Conservation (phyloP, 37 sponge, comb jelly and placozoan species). For the Amphimedon queenslandica region DNA sequence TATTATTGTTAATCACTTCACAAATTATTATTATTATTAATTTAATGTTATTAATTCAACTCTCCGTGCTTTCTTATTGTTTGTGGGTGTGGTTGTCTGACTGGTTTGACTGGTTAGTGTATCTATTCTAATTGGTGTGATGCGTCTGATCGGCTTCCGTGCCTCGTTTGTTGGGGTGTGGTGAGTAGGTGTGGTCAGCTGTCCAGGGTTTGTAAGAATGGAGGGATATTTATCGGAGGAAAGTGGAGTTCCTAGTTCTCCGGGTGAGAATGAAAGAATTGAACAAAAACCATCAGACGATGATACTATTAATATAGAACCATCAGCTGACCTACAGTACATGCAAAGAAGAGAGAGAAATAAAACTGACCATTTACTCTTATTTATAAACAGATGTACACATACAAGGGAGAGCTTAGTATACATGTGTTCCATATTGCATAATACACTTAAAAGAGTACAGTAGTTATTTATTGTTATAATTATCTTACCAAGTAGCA, state of each 20-base stretch:
- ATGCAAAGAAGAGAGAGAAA: background rate
- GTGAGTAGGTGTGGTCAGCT: background rate
- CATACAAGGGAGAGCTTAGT: too few species aligned
- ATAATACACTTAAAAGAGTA: too few species aligned
- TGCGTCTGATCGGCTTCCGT: background rate
- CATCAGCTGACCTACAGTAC: conserved; percentile 86
- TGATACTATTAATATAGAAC: conserved; percentile 64
- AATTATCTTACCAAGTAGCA: conserved; percentile 86
- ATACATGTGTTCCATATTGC: too few species aligned
- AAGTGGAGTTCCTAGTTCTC: conserved; percentile 73
- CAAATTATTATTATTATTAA: too few species aligned
- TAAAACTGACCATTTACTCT: background rate
- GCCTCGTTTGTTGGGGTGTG: background rate
- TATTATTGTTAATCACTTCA: too few species aligned
- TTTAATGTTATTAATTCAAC: conserved; percentile 6
- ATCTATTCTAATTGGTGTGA: background rate
- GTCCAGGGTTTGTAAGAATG: background rate
- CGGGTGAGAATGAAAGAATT: conserved; percentile 68
- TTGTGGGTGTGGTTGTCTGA: too few species aligned
- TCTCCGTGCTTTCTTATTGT: background rate
- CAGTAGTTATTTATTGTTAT: too few species aligned
- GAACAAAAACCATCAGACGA: conserved; percentile 96
- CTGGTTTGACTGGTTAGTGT: too few species aligned
- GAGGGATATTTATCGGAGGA: conserved; percentile 14
- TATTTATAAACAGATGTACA: too few species aligned